phyloP scores from a whole-genome alignment of 2,113 vertebrate species.

The Polypterus bichir region DNA sequence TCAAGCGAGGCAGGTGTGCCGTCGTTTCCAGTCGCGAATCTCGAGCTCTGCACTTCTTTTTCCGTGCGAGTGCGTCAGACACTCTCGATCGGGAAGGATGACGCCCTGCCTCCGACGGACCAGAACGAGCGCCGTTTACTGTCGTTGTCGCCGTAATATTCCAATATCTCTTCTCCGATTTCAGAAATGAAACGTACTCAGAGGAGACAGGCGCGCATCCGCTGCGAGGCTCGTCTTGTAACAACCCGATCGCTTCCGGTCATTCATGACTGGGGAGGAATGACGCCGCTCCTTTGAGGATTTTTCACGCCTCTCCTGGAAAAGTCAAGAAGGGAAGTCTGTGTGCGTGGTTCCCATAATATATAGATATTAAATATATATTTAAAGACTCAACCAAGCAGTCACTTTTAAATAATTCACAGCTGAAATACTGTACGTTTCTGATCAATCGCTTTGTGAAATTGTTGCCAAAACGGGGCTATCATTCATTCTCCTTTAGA shows the following conservation, averaged over 20 bases:
- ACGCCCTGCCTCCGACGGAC: too few relatives aligned
- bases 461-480: too few relatives aligned
- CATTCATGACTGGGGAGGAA: slow-evolving; percentile 16
- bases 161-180: slow-evolving; percentile 6
- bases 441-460: too few relatives aligned
- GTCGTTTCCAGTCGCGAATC: slow-evolving; percentile 8
- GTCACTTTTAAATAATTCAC: background rate
- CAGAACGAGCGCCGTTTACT: too few relatives aligned
- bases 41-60: background rate
- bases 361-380: background rate
- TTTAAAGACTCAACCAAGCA: background rate
- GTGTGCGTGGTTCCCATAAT: slow-evolving; percentile 14
- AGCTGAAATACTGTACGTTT: too few relatives aligned
- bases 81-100: too few relatives aligned
- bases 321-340: slow-evolving; percentile 7
- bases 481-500: too few relatives aligned
- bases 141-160: background rate
- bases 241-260: slow-evolving; percentile 17
- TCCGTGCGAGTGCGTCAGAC: background rate
- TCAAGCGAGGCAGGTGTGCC: slow-evolving; percentile 9
- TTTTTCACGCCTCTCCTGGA: slow-evolving; percentile 7
- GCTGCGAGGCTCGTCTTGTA: slow-evolving; percentile 11
- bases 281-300: slow-evolving; percentile 18
- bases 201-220: slow-evolving; percentile 6
- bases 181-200: slow-evolving; percentile 1